Evolutionary conservation across 2,888 invertebrate genomes (phyloP), one percentile per base, ranked within the genome.

Genomic region (Myopa testacea): DNA sequence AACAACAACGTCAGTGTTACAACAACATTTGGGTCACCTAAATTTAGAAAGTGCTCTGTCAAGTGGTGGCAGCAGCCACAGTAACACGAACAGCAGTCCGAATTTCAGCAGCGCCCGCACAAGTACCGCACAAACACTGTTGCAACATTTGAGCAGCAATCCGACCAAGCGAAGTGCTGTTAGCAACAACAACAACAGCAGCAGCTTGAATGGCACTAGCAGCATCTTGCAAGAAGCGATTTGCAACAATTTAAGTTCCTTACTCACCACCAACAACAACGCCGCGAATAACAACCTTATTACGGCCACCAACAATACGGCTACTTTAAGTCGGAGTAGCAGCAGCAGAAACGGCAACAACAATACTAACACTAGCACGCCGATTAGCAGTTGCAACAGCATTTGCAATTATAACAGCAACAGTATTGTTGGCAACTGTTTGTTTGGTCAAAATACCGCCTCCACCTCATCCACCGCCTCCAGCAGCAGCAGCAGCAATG

Each of bases 21-120:
- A 87, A 84, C 87, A 87, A 81, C 88, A 88, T 87, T 87, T 88
- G 84, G 88, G 88, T 85, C 88, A 88, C 84, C 86, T 87, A 81
- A 86, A 87, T 87, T 87, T 83, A 81, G 86, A 85, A 85, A 84
- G 86, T 84, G 85, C 84, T 83, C 82, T 84, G 81, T 80, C 84
- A 82, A 79, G 81, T 82, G 70, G 75, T 65, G 76, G 62, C 72
- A 75, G 55, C 78, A 60, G 76, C 79, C 50, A 63, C 80, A 69
- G n/a, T 50, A 73, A 38, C 52, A 45, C 67, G 65, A 72, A 50
- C 78, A 78, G 63, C 55, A 72, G 40, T 62, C 14, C 14, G 26
- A 38, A 58, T 40, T 71, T 75, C 76, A 80, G 50, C 67, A 78
- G 69, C 38, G 78, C 75, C 74, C 80, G 83, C 79, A 84, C 84